Evolutionary conservation across 2,113 vertebrate genomes (phyloP).

Genomic region (Ameiurus melas): DNA sequence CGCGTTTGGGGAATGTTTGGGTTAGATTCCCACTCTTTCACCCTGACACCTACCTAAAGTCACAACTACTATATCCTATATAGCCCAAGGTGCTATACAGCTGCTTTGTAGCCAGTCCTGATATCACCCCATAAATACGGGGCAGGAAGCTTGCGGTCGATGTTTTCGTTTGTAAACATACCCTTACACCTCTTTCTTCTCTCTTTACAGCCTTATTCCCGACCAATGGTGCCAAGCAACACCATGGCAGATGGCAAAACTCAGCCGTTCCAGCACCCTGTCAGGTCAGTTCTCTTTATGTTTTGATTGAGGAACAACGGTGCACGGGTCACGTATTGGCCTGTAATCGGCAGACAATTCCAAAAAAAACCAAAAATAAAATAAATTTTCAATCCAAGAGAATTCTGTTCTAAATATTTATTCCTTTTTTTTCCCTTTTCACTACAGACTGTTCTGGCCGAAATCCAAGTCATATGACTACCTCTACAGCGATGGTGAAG

Average conservation of each 20-base stretch:
- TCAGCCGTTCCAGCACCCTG: conserved; percentile 74
- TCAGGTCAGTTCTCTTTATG: conserved; percentile 69
- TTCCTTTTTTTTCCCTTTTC: neutral
- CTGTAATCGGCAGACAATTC: neutral
- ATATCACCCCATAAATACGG: conserved; percentile 38
- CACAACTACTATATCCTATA: conserved; percentile 46
- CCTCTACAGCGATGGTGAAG: conserved; percentile 77
- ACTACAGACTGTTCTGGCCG: conserved; percentile 81
- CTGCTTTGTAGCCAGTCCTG: conserved; percentile 38
- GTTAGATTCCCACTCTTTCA: conserved; percentile 54
- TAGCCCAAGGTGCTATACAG: conserved; percentile 41
- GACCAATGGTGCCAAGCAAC: conserved; percentile 49
- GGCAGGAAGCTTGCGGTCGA: conserved; percentile 44
- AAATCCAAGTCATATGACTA: conserved; percentile 81
- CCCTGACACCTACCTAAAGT: conserved; percentile 47
- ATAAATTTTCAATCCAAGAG: neutral
- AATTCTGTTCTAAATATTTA: conserved; percentile 24
- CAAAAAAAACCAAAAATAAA: neutral
- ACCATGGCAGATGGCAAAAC: conserved; percentile 61
- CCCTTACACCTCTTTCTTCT: conserved; percentile 45
- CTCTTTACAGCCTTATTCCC: conserved; percentile 64
- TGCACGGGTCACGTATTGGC: neutral
- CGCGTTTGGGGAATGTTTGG: conserved; percentile 47
- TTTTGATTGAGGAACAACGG: conserved; percentile 3
- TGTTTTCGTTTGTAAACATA: conserved; percentile 39